Evolutionary conservation across 1,140 invertebrate species (phyloP).

Genomic region (Bombus sylvicola): DNA sequence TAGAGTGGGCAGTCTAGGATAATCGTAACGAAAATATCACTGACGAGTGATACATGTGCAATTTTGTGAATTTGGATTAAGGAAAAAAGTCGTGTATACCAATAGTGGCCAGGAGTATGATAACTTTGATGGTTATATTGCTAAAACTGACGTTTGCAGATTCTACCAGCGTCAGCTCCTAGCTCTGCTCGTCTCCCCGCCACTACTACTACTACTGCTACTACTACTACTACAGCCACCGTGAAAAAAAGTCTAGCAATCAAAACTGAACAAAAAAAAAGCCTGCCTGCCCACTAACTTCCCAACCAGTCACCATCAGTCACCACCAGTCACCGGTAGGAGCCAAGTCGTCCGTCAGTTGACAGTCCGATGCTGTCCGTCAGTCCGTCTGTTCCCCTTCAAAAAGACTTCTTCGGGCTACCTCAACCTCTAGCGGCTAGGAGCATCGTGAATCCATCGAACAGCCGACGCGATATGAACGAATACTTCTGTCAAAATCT

Average conservation of each 20-base stretch:
- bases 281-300: conserved; percentile 83
- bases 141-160: conserved; percentile 83
- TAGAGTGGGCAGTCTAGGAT: conserved; percentile 80
- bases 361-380: conserved; percentile 79
- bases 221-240: conserved; percentile 78
- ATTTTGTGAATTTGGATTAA: conserved; percentile 53
- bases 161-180: conserved; percentile 82
- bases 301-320: conserved; percentile 83
- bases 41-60: conserved; percentile 42
- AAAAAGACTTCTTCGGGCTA: conserved; percentile 76
- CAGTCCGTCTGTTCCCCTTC: conserved; percentile 78
- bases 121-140: conserved; percentile 78
- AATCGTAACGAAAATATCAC: conserved; percentile 51
- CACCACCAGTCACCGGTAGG: conserved; percentile 81
- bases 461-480: conserved; percentile 77
- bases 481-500: conserved; percentile 77
- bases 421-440: conserved; percentile 76
- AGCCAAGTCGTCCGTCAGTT: conserved; percentile 78
- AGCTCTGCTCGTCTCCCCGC: conserved; percentile 82
- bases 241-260: conserved; percentile 80
- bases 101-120: conserved; percentile 71
- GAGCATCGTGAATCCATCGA: conserved; percentile 77
- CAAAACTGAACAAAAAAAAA: conserved; percentile 78
- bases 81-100: conserved; percentile 52
- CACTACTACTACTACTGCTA: conserved; percentile 82